Evolutionary conservation across 2,888 invertebrate genomes (phyloP), one percentile per base, ranked within the genome.

Genomic region (Acanthosepion pharaonis): DNA sequence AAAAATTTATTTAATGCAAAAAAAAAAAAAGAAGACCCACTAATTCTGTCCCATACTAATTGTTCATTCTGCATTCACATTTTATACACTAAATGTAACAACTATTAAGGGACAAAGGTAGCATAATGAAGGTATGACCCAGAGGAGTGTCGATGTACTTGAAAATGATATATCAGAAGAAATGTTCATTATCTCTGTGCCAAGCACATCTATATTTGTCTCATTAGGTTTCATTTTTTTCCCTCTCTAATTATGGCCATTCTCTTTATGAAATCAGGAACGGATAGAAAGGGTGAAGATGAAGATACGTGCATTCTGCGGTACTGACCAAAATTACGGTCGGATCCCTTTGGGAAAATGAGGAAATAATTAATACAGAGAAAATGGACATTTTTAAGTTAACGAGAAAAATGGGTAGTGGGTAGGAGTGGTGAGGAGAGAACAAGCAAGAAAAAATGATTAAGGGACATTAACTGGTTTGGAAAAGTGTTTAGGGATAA

Each of bases 341-440:
- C 78, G n/a, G 78, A 78, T 78, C 78, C 78, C n/a, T 78, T 78
- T 78, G 78, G 78, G 78, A 78, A 78, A 78, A 78, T 78, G 78
- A 78, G 78, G 78, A 78, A 78, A 78, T 78, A 78, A 78, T 78
- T 78, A 78, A 78, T 78, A 78, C 78, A n/a, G n/a, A 78, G 78
- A 78, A 78, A 78, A 78, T 78, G 78, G 78, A 78, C 78, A 78
- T 78, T 78, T 78, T 78, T 78, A 78, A 78, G 78, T 78, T 78
- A 78, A 78, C 78, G 78, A 78, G 78, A 33, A 78, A 78, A 78
- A 33, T 33, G 78, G 78, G 15, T 33, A 42, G 42, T 23, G 78
- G 78, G 18, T n/a, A 33, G 9, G n/a, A 11, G 33, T 11, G n/a
- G 11, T 15, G 78, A 78, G n/a, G 33, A 33, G 33, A 11, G n/a